A percentile compares a stretch with the other conserved stretches of the same genome.
phyloP scores from a whole-genome alignment of 2,888 invertebrate genomes.

The Merodon equestris region DNA sequence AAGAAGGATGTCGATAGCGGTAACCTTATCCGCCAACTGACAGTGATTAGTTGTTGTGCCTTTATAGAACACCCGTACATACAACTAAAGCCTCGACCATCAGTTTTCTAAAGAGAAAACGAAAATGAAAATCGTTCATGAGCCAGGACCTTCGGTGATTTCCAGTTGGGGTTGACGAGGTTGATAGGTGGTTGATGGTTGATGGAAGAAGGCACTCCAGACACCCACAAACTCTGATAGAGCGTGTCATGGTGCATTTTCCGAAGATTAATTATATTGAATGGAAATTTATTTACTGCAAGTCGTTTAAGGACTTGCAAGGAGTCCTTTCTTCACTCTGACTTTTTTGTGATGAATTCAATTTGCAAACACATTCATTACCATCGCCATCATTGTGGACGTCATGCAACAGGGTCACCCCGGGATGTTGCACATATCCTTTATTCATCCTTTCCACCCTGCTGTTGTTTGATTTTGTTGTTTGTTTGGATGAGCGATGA shows the following conservation, averaged over 20 bases:
- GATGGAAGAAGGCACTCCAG: not conserved
- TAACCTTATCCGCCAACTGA: conserved; percentile 63
- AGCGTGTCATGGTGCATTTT: conserved; percentile 49
- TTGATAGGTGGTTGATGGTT: conserved; percentile 11
- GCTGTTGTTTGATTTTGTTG: not conserved
- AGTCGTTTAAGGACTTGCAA: conserved; percentile 31
- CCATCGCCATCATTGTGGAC: conserved; percentile 5
- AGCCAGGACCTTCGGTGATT: conserved; percentile 25
- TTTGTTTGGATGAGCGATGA: conserved; percentile 53
- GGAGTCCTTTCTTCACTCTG: conserved; percentile 27
- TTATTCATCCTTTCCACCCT: not conserved
- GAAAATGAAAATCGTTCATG: conserved; percentile 14
- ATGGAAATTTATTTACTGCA: conserved; percentile 35
- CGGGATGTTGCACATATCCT: conserved; percentile 5
- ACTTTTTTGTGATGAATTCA: conserved; percentile 39
- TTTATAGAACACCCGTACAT: not conserved
- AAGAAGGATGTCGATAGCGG: conserved; percentile 61
- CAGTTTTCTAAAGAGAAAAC: not conserved
- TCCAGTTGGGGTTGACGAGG: conserved; percentile 30
- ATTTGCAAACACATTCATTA: conserved; percentile 53
- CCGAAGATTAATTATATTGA: conserved; percentile 57
- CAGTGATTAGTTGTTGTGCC: conserved; percentile 65
- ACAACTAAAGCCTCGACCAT: conserved; percentile 5
- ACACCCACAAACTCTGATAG: conserved; percentile 17
- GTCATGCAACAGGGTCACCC: conserved; percentile 42